A percentile compares a stretch with the other conserved stretches of the same genome.
Evolutionary conservation across 2,888 invertebrate genomes (phyloP).

Genomic region (Xestia ashworthii): DNA sequence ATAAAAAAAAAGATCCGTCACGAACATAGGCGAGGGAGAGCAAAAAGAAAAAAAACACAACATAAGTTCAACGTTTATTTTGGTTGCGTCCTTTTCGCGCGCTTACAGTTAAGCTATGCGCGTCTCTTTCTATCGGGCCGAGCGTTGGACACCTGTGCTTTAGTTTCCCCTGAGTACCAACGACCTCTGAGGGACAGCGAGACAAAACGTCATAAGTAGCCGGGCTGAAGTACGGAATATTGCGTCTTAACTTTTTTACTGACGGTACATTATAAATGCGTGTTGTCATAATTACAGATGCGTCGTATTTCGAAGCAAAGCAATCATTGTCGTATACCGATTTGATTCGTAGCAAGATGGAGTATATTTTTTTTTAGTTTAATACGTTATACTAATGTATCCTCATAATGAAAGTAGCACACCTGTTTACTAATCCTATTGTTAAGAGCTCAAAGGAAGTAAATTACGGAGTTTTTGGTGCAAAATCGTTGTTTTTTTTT

Average conservation of each 20-base stretch:
- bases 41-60: slow-evolving; percentile 86
- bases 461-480: slow-evolving; percentile 78
- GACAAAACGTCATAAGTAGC: slow-evolving; percentile 78
- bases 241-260: slow-evolving; percentile 67
- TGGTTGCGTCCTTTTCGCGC: slow-evolving; percentile 86
- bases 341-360: slow-evolving; percentile 88
- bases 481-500: slow-evolving; percentile 72
- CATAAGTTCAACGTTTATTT: slow-evolving; percentile 91
- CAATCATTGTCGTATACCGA: slow-evolving; percentile 90
- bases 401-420: slow-evolving; percentile 86
- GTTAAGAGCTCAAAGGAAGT: slow-evolving; percentile 78
- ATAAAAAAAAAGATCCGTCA: slow-evolving; percentile 87
- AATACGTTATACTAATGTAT: slow-evolving; percentile 88
- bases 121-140: slow-evolving; percentile 82
- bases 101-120: slow-evolving; percentile 68
- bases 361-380: slow-evolving; percentile 82
- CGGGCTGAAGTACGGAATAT: slow-evolving; percentile 69
- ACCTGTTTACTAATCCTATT: slow-evolving; percentile 88
- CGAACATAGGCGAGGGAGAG: slow-evolving; percentile 91
- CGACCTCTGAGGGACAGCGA: slow-evolving; percentile 84
- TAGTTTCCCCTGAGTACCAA: slow-evolving; percentile 91
- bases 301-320: slow-evolving; percentile 87
- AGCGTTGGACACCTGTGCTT: slow-evolving; percentile 91
- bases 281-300: slow-evolving; percentile 79
- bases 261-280: slow-evolving; percentile 71